Percentiles rank a stretch among this genome's conserved stretches.
Conservation (phyloP, 2,797 vertebrate genomes). For the Chloroceryle inda region DNA sequence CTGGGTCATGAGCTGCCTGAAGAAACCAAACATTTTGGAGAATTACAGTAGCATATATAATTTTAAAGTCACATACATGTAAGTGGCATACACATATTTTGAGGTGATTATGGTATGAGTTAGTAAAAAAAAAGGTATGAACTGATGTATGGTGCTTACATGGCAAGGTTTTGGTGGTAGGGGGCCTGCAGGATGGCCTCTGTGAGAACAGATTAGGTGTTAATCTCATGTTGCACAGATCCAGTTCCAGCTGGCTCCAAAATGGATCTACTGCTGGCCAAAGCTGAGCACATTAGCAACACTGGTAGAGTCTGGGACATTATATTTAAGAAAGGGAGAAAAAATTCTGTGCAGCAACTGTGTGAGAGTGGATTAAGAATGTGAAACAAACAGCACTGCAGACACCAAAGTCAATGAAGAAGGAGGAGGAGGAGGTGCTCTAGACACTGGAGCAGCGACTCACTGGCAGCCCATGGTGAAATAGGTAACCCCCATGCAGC, state of each 20-base stretch:
- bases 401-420: too few species aligned
- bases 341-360: not conserved
- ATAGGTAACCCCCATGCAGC: not conserved
- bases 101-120: not conserved
- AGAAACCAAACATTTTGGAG: not conserved
- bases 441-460: not conserved
- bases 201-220: not conserved
- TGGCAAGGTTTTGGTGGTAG: not conserved
- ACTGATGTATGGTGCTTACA: not conserved
- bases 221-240: not conserved
- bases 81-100: not conserved
- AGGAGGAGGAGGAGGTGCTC: not conserved
- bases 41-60: not conserved
- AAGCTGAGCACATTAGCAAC: not conserved
- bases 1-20: not conserved
- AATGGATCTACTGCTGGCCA: not conserved
- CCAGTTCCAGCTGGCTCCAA: not conserved
- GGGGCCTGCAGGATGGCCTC: not conserved
- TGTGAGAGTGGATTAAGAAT: fast-evolving
- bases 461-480: not conserved
- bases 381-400: not conserved
- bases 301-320: not conserved
- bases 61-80: not conserved
- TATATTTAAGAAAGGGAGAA: not conserved
- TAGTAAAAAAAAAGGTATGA: not conserved